Base-by-base conservation (phyloP, 2,888 invertebrate genomes). In the Hypomecis atomaria region DNA sequence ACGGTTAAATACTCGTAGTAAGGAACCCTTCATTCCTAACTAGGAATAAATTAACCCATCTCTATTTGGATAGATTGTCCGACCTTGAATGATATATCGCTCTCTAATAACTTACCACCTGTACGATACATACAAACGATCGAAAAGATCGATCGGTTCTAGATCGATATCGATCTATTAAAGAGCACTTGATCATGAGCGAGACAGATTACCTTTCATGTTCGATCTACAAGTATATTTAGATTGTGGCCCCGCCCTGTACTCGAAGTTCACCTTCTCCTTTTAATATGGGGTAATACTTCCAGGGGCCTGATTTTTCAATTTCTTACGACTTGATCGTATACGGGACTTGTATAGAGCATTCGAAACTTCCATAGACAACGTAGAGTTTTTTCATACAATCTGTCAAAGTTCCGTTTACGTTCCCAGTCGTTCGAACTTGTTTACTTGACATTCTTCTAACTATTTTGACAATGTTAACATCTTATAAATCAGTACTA, bases 61-160 rank as follows among this genome's bases (percentile, higher is more conserved):
- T 57, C 13, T 43, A 56, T 53, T 38, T 38, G 3, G 7, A 38
- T 8, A 50, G 56, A 60, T 59, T 53, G 53, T 52, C n/a, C 47
- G 57, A 56, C 65, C 65, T 65, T 65, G 65, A 58, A 58, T 57
- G 52, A 57, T 56, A 52, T 33, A 65, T 50, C 38, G 49, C 38
- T 45, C 54, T 40, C 23, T 59, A 58, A 57, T 57, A 53, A 43
- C 7, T 54, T 42, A 60, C 60, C 65, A 65, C 65, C 65, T 65
- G 65, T 50, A 54, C 33, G 36, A 11, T 34, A 52, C 43, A 38
- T 13, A 55, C 54, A 45, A 40, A 55, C 56, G 23, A 52, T 57
- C 10, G 6, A 42, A 6, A 57, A 60, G 65, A 65, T 65, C 48
- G 64, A 64, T 64, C 10, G 45, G 10, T 54, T 47, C 9, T n/a